Base-by-base conservation (phyloP, 23 tunicate genomes). In the Trididemnum nubilum region DNA sequence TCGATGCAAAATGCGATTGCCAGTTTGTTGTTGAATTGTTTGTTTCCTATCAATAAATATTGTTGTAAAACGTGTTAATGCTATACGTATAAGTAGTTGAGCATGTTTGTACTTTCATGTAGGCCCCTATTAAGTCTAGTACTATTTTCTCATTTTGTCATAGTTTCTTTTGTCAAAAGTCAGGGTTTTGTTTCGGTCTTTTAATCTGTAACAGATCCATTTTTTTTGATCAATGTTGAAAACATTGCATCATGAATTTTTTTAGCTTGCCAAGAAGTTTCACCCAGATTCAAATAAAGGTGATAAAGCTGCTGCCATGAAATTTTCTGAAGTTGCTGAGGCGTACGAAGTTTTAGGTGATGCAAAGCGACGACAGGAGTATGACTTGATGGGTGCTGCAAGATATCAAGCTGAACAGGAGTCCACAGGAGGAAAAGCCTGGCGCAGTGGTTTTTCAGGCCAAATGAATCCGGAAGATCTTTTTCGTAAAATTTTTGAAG, bases 221-320 rank as follows among this genome's bases (percentile, higher is more conserved):
- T n/a, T n/a, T n/a, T n/a, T n/a, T n/a, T n/a, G n/a, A n/a, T n/a
- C n/a, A n/a, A n/a, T n/a, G n/a, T n/a, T n/a, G n/a, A n/a, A n/a
- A 44, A 44, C 15, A 7, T 44, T 44, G 54, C 15, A 44, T 15
- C 54, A 44, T 44, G 15, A 18, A 37, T 83, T 22, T 67, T 67
- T 67, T 25, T 67, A 91, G 92, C 64, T 93, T 22, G 98, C 98
- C 36, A 93, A 93, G 51, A 93, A 88, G 69, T 93, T 83, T 76
- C 98, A 93, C 69, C 98, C 98, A 30, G 98, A 93, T 65, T 88
- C 93, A 26, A 93, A 93, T 80, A 88, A 88, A 88, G 98, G 98
- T 38, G 88, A 93, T 74, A 93, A 87, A 83, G 78, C 85, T 69
- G 87, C 93, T 0, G 82, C 92, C 7, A 65, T 59, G 25, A 93